Percentiles rank a stretch among this genome's conserved stretches.
phyloP scores from a whole-genome alignment of 1,140 invertebrate species.

The Pachyrhynchus sulphureomaculatus region DNA sequence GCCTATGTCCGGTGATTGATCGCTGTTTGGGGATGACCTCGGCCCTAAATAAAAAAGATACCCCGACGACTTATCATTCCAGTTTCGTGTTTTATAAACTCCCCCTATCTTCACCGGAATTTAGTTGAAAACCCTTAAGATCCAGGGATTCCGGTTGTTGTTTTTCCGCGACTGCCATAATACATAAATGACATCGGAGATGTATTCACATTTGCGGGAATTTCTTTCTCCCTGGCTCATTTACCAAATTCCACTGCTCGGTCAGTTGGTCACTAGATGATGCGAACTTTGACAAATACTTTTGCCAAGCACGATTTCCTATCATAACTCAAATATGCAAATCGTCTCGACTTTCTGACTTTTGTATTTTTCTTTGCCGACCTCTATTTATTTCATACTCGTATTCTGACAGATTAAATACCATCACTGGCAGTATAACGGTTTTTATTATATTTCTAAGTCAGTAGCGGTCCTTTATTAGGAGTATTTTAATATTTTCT shows the following conservation, averaged over 20 bases:
- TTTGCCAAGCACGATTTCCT: constrained; percentile 33
- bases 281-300: constrained; percentile 45
- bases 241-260: constrained; percentile 38
- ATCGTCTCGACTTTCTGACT: constrained; percentile 6
- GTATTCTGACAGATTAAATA: too few relatives aligned
- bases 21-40: constrained; percentile 42
- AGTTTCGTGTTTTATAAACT: constrained; percentile 44
- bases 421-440: too few relatives aligned
- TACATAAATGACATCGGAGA: constrained; percentile 48
- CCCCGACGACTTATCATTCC: constrained; percentile 42
- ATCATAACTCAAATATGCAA: constrained; percentile 37
- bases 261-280: constrained; percentile 50
- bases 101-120: constrained; percentile 31
- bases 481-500: too few relatives aligned
- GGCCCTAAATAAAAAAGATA: constrained; percentile 43
- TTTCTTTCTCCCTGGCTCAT: constrained; percentile 45
- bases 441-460: too few relatives aligned
- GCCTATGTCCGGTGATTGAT: constrained; percentile 49
- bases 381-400: too few relatives aligned
- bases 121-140: constrained; percentile 34
- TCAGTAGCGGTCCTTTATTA: too few relatives aligned
- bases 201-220: constrained; percentile 50
- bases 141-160: constrained; percentile 38
- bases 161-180: constrained; percentile 39
- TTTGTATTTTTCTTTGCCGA: too few relatives aligned